Base-by-base conservation (phyloP, 2,888 invertebrate species). In the Schizotus pectinicornis region DNA sequence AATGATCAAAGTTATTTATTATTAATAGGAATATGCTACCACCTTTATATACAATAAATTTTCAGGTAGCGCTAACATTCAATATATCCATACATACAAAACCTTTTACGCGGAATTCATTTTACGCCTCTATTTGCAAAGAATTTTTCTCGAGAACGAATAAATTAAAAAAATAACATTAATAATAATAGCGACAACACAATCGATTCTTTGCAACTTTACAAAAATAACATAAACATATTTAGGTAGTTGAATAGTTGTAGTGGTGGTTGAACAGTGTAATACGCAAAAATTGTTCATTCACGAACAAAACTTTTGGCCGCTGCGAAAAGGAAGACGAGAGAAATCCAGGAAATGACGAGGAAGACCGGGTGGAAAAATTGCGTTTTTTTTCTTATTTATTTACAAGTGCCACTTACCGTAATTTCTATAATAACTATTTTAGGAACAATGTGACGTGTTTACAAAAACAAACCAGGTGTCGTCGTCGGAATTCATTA, bases 1-100 rank as follows among this genome's bases (percentile, higher is more conserved):
- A 70, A 71, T 72, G 68, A 56, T 69, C 65, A 65, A 68, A 70
- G 63, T 70, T 68, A 71, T 71, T 71, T 70, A 65, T 71, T 70
- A 76, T 74, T 78, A 78, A 77, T 79, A 79, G 79, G 79, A 79
- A 78, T 77, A 76, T 75, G 79, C 79, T 79, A 79, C 79, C 78
- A 76, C 76, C 76, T 72, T 71, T 75, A 75, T 78, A 69, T 75
- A 73, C 74, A 76, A 74, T 72, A 68, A 69, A 71, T 65, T 69
- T 67, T 71, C 75, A 76, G 77, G 78, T 78, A 79, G 79, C 78
- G 68, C 68, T 69, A 73, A 73, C 70, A 72, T 69, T 70, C 68
- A 74, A 67, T 70, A 71, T 64, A 62, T 54, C 54, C 62, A 64
- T 67, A 59, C 64, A 60, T 61, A 63, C 60, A 11, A 61, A 61